Evolutionary conservation across 2,888 invertebrate species (phyloP).

Genomic region (Polydrusus tereticollis): DNA sequence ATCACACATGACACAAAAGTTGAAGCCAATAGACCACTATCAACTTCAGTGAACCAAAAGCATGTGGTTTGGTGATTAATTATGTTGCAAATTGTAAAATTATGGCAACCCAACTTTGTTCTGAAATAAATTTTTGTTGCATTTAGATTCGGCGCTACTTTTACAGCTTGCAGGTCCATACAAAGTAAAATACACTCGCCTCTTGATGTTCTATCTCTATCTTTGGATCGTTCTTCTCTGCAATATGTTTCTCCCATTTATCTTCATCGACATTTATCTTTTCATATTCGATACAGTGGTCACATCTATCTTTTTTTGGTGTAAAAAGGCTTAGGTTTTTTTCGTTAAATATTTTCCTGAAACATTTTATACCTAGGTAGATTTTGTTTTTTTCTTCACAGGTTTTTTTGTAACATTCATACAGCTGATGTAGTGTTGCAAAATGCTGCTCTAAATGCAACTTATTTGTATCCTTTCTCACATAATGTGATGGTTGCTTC

Average conservation of each 20-base stretch:
- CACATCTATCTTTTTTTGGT: constrained; percentile 1
- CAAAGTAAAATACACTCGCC: constrained; percentile 3
- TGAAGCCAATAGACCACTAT: constrained; percentile 35
- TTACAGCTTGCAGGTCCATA: constrained; percentile 18
- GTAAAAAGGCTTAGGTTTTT: constrained; percentile 31
- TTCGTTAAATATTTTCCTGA: constrained; percentile 27
- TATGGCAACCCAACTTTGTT: constrained; percentile 8
- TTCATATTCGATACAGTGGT: constrained; percentile 14
- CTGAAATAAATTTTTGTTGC: constrained; percentile 7
- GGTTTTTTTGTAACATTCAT: constrained; percentile 18
- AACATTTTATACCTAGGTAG: too few species aligned
- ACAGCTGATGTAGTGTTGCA: constrained; percentile 22
- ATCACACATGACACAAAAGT: constrained; percentile 39
- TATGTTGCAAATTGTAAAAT: constrained; percentile 19
- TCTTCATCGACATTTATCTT: constrained; percentile 4
- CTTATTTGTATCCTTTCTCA: constrained; percentile 33
- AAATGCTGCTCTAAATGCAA: too few species aligned
- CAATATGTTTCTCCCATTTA: constrained; percentile 2
- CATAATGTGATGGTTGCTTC: too few species aligned
- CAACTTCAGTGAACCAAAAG: constrained; percentile 34
- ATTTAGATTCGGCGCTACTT: constrained; percentile 16
- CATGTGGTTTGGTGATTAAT: constrained; percentile 21
- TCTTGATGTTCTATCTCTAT: constrained; percentile 8
- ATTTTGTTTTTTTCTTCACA: constrained; percentile 21
- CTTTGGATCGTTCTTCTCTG: constrained; percentile 3